Evolutionary conservation across 2,888 invertebrate genomes (phyloP).

Genomic region (Ctenicera cuprea): DNA sequence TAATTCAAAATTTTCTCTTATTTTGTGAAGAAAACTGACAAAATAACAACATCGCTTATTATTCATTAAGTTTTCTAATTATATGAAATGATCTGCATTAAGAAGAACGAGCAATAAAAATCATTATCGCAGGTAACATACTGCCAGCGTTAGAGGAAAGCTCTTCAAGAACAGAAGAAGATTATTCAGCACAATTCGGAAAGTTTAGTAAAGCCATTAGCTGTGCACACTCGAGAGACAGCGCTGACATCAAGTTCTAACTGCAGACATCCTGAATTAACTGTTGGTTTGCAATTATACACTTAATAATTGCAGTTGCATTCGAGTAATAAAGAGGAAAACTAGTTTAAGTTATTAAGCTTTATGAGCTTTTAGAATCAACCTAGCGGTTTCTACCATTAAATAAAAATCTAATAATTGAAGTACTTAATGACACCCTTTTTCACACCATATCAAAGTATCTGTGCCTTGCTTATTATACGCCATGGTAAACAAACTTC

Average conservation of each 20-base stretch:
- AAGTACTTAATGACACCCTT: too few relatives aligned
- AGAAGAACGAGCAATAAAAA: slow-evolving; percentile 5
- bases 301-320: slow-evolving; percentile 47
- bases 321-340: slow-evolving; percentile 37
- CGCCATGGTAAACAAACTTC: too few relatives aligned
- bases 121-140: slow-evolving; percentile 21
- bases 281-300: slow-evolving; percentile 51
- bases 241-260: slow-evolving; percentile 46
- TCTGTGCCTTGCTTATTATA: too few relatives aligned
- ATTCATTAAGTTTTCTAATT: too few relatives aligned
- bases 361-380: neutral
- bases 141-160: slow-evolving; percentile 36
- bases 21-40: too few relatives aligned
- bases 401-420: too few relatives aligned
- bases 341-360: slow-evolving; percentile 14
- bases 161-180: slow-evolving; percentile 43
- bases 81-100: too few relatives aligned
- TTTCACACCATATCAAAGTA: too few relatives aligned
- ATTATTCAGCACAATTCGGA: slow-evolving; percentile 47
- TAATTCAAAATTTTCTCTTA: too few relatives aligned
- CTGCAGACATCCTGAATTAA: slow-evolving; percentile 51
- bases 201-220: slow-evolving; percentile 50
- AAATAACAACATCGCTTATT: too few relatives aligned
- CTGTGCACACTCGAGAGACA: slow-evolving; percentile 39
- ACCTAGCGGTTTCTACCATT: too few relatives aligned